Base-by-base conservation (phyloP, 1,140 invertebrate genomes). In the Tetramorium parvispinum region DNA sequence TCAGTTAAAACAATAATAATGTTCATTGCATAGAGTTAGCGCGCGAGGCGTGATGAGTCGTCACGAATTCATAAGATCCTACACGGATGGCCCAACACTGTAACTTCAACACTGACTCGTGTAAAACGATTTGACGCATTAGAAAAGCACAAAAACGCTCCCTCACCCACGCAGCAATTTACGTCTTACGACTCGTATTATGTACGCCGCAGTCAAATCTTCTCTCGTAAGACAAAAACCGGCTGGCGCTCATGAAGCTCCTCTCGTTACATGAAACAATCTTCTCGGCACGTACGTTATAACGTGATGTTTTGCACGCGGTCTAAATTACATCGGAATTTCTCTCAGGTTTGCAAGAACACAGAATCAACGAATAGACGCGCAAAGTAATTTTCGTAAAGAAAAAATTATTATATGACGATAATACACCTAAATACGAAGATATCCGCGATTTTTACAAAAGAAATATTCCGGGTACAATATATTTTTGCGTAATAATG, bases 281-380 rank as follows among this genome's bases (percentile, higher is more conserved):
- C 59, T 82, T 70, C 87, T 24, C 76, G 61, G 61, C 85, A 75
- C 63, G 71, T 55, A 68, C 88, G 57, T 66, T 89, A 71, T 89
- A 88, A 89, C 82, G 76, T 59, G 87, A 85, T 88, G 88, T 89
- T 89, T 89, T 89, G 88, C 83, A 59, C 88, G 53, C 88, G 83
- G 87, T 85, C 88, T 76, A 86, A 89, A 89, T 89, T 89, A 86
- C 82, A 68, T 79, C 87, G 76, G 81, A 66, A 83, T 83, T 83
- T 75, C 79, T 83, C 68, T 57, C 79, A 18, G 24, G 43, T 59
- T 46, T 43, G 53, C 68, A 53, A 83, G 40, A 40, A 73, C 40
- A 68, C 40, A 18, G 16, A 83, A 59, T 73, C 68, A 83, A 83
- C 68, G 53, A 43, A 71, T 71, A 75, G 61, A 11, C n/a, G 37